Evolutionary conservation across 2,113 vertebrate genomes (phyloP).

Genomic region (Cairina moschata): DNA sequence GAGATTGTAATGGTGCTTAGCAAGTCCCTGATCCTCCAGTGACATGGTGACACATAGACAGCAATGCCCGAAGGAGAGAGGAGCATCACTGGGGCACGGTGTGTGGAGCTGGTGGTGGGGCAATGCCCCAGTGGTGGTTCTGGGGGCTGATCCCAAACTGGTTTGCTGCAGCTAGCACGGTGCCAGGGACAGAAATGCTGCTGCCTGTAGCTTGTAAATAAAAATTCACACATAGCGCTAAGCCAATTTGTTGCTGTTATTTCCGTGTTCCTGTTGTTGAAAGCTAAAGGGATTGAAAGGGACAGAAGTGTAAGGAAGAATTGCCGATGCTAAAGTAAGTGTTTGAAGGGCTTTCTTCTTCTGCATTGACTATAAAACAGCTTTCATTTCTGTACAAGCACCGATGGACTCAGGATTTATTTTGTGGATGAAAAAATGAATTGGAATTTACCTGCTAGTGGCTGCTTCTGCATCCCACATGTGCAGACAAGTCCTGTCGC

Average conservation of each 20-base stretch:
- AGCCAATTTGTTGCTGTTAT: not conserved
- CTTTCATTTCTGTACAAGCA: not conserved
- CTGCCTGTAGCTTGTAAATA: slow-evolving; percentile 3
- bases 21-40: not conserved
- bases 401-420: not conserved
- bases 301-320: not conserved
- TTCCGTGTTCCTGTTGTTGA: slow-evolving; percentile 30
- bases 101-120: not conserved
- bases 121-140: not conserved
- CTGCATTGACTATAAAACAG: not conserved
- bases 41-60: rapidly evolving
- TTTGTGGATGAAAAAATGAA: not conserved
- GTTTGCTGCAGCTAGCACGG: not conserved
- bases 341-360: slow-evolving; percentile 32
- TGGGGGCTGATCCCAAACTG: not conserved
- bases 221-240: not conserved
- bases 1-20: rapidly evolving
- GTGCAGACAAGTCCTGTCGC: not conserved
- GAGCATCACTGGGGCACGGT: not conserved
- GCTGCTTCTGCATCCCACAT: not conserved
- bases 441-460: not conserved
- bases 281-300: not conserved
- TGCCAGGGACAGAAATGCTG: slow-evolving; percentile 7
- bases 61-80: rapidly evolving
- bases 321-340: not conserved